Evolutionary conservation across 1,140 invertebrate genomes (phyloP), one percentile per base, ranked within the genome.

Genomic region (Lasaia peninsularis): DNA sequence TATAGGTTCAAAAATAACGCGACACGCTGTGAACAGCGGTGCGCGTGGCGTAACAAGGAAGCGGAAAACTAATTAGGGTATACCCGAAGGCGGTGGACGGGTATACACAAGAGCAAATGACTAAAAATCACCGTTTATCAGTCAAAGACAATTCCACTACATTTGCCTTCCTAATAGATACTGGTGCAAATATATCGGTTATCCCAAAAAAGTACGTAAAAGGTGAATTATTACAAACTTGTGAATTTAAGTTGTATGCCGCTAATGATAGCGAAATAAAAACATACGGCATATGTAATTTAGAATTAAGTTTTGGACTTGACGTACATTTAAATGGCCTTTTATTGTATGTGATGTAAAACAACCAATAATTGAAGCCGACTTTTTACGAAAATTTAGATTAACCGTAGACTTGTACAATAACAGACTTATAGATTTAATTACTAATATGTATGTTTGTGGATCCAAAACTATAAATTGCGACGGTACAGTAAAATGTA

Each of bases 331-430:
- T 37, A 58, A 52, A 58, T 58, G 56, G 56, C 32, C 56, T 24
- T 58, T 57, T 51, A 50, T 51, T 1, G 49, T 58, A 20, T 58
- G 49, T 12, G 34, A 58, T 28, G 50, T 58, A 28, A 52, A 35
- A 14, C 49, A 58, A 24, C 49, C 56, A 35, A 58, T 58, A 58
- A 58, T 58, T 9, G 49, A 49, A 8, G 56, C 49, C 3, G 56
- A 58, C 37, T 51, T 58, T 37, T 37, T 58, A 10, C 34, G 34
- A 24, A 50, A 50, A 12, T 50, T 34, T 44, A 33, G 51, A 35
- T 51, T 58, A 14, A 18, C 31, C 21, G 49, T 58, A 35, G 56
- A 57, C 18, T 16, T 58, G 34, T 44, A 37, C 31, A 58, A 52
- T 40, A 58, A 49, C 21, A 52, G 33, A 10, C 40, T 58, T 52